Conservation (phyloP, 2,797 vertebrate species). For the Coilia nasus region DNA sequence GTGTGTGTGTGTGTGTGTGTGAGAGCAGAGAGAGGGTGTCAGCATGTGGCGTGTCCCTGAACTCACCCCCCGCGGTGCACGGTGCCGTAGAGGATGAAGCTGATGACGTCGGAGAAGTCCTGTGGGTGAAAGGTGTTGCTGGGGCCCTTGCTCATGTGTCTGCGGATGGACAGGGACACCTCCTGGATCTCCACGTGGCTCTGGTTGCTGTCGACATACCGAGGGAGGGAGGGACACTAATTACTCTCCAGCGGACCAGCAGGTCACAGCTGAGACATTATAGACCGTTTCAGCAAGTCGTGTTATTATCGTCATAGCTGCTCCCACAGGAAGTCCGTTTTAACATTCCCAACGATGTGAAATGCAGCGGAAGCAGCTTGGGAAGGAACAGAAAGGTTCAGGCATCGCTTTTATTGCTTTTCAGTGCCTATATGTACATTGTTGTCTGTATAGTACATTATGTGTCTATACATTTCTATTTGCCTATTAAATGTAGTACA, state of each 20-base stretch:
- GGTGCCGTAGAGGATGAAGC: conserved; percentile 95
- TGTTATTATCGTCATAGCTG: too few species aligned
- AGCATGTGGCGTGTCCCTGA: not conserved
- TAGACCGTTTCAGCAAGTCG: not conserved
- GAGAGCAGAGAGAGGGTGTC: not conserved
- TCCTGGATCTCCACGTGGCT: conserved; percentile 90
- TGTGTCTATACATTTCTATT: too few species aligned
- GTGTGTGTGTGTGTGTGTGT: not conserved
- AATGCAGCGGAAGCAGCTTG: too few species aligned
- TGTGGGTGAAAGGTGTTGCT: conserved; percentile 97
- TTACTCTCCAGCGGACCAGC: not conserved
- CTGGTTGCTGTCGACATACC: conserved; percentile 78
- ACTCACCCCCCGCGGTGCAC: conserved; percentile 91
- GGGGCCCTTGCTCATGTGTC: conserved; percentile 92
- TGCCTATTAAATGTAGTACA: too few species aligned
- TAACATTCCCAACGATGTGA: too few species aligned
- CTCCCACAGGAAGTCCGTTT: too few species aligned
- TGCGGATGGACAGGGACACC: conserved; percentile 90
- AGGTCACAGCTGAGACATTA: not conserved
- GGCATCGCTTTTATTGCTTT: too few species aligned
- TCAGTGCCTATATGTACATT: too few species aligned
- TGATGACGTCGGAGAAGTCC: conserved; percentile 98
- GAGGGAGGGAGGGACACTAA: not conserved
- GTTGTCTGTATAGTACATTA: too few species aligned
- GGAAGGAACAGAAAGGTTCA: too few species aligned